phyloP scores from a whole-genome alignment of 2,797 vertebrate species.

The Sebastes hopkinsi region DNA sequence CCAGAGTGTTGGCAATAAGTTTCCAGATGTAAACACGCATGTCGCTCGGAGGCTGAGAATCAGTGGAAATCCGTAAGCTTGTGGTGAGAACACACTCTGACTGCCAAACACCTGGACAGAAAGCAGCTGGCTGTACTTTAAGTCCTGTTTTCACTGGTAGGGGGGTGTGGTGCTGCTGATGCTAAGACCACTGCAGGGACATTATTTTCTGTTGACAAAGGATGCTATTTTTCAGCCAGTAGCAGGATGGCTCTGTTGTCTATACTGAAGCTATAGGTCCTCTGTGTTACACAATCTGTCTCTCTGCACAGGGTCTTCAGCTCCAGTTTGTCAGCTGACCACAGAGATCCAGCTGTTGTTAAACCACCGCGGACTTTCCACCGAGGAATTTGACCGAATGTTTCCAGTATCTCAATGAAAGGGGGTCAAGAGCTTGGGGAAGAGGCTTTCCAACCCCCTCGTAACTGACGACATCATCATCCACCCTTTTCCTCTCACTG shows the following conservation, averaged over 20 bases:
- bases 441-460: conserved; percentile 3
- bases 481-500: conserved; percentile 14
- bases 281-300: conserved; percentile 12
- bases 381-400: conserved; percentile 29
- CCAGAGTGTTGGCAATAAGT: neutral
- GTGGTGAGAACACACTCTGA: conserved; percentile 2
- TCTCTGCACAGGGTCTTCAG: neutral
- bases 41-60: neutral
- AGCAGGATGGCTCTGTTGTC: neutral
- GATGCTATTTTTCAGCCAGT: neutral
- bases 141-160: neutral
- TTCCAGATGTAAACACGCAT: conserved; percentile 7
- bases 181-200: neutral
- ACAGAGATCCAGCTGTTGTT: conserved; percentile 38
- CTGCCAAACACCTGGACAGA: conserved; percentile 39
- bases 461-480: conserved; percentile 23
- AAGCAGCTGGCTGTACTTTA: neutral
- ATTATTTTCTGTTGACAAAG: neutral
- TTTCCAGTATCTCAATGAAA: conserved; percentile 37
- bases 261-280: neutral
- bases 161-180: neutral
- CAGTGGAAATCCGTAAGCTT: neutral
- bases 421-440: conserved; percentile 7
- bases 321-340: conserved; percentile 5
- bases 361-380: conserved; percentile 25